phyloP scores from a whole-genome alignment of 2,888 invertebrate genomes.

The Xestia c-nigrum region DNA sequence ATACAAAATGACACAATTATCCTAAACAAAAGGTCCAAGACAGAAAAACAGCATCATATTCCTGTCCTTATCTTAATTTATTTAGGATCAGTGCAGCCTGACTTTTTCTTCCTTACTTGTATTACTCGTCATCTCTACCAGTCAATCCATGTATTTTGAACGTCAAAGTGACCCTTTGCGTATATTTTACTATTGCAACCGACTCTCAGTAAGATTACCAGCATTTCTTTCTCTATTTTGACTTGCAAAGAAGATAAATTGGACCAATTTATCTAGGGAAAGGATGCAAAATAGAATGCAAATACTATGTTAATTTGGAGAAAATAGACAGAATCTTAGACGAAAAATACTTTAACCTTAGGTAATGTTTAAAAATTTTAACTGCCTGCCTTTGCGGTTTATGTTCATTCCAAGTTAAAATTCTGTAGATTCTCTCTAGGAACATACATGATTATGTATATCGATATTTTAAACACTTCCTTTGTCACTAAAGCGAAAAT shows the following conservation, averaged over 20 bases:
- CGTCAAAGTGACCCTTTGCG: slow-evolving; percentile 51
- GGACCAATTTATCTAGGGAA: slow-evolving; percentile 37
- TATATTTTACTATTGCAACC: slow-evolving; percentile 51
- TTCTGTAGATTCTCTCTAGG: neutral
- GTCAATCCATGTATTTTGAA: slow-evolving; percentile 30
- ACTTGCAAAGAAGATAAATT: slow-evolving; percentile 59
- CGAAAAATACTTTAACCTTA: neutral
- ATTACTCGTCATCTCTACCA: too few relatives aligned
- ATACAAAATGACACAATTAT: slow-evolving; percentile 84
- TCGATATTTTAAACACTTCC: too few relatives aligned
- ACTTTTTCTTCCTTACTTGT: too few relatives aligned
- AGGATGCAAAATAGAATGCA: slow-evolving; percentile 47
- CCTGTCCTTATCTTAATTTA: too few relatives aligned
- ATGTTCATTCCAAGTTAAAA: neutral
- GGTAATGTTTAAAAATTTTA: neutral
- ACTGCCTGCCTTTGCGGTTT: neutral
- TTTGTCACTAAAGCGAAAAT: too few relatives aligned
- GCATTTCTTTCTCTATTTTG: slow-evolving; percentile 48
- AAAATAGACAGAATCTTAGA: slow-evolving; percentile 10
- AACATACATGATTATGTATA: too few relatives aligned
- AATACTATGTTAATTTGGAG: slow-evolving; percentile 45
- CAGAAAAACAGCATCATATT: slow-evolving; percentile 60
- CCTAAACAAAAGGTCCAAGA: slow-evolving; percentile 80
- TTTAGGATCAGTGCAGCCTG: too few relatives aligned
- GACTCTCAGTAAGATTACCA: slow-evolving; percentile 36